Base-by-base conservation (phyloP, 2,113 vertebrate species). In the Labeo catla region DNA sequence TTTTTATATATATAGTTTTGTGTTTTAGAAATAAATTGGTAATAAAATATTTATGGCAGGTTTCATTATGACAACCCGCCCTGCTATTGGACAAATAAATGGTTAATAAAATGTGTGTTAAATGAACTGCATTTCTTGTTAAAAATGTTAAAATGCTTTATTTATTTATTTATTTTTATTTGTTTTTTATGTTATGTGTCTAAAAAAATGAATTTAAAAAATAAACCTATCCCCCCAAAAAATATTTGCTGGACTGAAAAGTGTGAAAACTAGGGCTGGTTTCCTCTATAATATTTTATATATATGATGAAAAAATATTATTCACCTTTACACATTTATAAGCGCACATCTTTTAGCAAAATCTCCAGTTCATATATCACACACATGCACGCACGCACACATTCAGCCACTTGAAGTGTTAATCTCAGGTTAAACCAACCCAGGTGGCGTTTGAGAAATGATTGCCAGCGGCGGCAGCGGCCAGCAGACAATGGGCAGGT, bases 381-480 rank as follows among this genome's bases (percentile, higher is more conserved):
- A 61, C 80, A n/a, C 78, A 84, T n/a, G 28, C 11, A 10, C 70
- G 45, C 82, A 34, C 50, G 3, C 77, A 63, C 73, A 78, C 43
- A 36, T 39, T 39, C 50, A 85, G 50, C 43, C 70, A 77, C 76
- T 78, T 52, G 70, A 63, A 85, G 63, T 84, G 83, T 87, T 84
- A 76, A 85, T 89, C 85, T 89, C 77, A 87, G 83, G 85, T 87
- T 89, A 87, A 68, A 89, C 49, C 34, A 77, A 72, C 43, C 61
- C 86, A 63, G 78, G 83, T 89, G 83, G 83, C 59, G 63, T 77
- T 85, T 68, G 83, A 87, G 80, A 70, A 89, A 89, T 89, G 83
- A 89, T 87, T 89, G 83, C 78, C 85, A 83, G 86, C 77, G 81
- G 70, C 61, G 19, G 76, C 8, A 0, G 74, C 12, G 74, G 61